These are phyloP conservation scores for Phenganax marumi DNA, from an alignment of 92 coral and sea anemone genomes.

Conservation along the genomic window DNA sequence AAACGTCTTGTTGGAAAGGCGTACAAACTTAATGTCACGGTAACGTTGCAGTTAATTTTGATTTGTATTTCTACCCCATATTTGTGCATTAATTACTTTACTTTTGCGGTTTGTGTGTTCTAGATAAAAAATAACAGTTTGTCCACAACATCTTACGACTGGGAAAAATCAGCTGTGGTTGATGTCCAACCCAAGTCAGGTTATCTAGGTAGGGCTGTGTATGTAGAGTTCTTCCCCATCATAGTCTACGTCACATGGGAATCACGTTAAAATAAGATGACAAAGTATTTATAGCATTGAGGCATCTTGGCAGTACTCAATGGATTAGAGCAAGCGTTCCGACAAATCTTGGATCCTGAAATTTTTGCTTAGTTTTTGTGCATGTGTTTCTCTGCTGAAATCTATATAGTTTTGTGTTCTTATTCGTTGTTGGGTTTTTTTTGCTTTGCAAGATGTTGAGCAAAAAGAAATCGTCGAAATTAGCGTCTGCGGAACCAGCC, in stretches of 20 bases:
- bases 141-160: constrained; percentile 66
- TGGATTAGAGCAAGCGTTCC: too few species aligned
- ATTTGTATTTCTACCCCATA: background rate
- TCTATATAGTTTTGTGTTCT: background rate
- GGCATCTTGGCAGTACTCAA: too few species aligned
- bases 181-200: constrained; percentile 64
- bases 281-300: too few species aligned
- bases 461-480: constrained; percentile 61
- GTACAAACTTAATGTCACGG: constrained; percentile 77
- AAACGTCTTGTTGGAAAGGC: constrained; percentile 62
- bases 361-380: too few species aligned
- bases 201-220: constrained; percentile 61
- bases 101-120: background rate
- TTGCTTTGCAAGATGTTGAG: constrained; percentile 59
- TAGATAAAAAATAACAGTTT: constrained; percentile 81
- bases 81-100: background rate
- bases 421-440: background rate
- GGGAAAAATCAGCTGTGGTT: constrained; percentile 63
- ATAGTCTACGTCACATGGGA: too few species aligned
- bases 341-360: too few species aligned
- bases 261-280: too few species aligned
- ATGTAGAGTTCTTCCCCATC: too few species aligned
- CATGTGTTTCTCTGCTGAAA: background rate
- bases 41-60: constrained; percentile 21
- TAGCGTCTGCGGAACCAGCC: constrained; percentile 52